Percentiles rank a stretch among this genome's conserved stretches.
Conservation (phyloP, 2,888 invertebrate genomes). For the Thyatira batis region DNA sequence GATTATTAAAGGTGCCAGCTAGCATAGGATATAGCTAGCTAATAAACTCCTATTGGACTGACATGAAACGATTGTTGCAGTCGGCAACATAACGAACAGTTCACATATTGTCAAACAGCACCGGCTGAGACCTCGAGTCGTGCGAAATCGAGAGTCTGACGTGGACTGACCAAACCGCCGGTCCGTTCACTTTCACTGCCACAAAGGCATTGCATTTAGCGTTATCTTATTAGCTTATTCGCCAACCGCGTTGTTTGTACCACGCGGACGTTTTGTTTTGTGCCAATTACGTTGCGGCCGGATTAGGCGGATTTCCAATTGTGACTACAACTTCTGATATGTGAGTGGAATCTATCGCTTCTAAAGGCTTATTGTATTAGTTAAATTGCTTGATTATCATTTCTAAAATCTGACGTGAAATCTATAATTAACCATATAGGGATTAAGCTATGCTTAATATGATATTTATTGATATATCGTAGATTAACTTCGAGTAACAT, state of each 20-base stretch:
- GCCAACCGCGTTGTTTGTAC: constrained; percentile 35
- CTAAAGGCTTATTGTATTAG: not conserved
- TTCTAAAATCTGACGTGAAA: not conserved
- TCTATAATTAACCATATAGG: too few species aligned
- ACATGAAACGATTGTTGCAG: not conserved
- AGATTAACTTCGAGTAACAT: too few species aligned
- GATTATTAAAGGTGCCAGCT: too few species aligned
- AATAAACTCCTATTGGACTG: not conserved
- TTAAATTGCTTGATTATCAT: not conserved
- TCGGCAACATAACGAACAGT: not conserved
- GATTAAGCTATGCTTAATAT: too few species aligned
- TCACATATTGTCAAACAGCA: constrained; percentile 20
- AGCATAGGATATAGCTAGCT: too few species aligned
- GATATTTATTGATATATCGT: too few species aligned
- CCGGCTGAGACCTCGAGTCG: constrained; percentile 44
- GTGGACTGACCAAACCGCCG: constrained; percentile 24
- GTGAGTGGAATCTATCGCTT: not conserved
- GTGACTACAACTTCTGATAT: not conserved
- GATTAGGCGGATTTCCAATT: not conserved
- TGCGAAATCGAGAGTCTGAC: constrained; percentile 65
- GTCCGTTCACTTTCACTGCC: constrained; percentile 62
- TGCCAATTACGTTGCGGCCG: constrained; percentile 3
- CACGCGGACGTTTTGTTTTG: constrained; percentile 33
- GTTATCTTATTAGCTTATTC: constrained; percentile 51
- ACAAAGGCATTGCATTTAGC: constrained; percentile 46